These are phyloP conservation scores for Pyrrhura leucotis DNA, from an alignment of 2,797 vertebrate genomes.

Conservation along the genomic window DNA sequence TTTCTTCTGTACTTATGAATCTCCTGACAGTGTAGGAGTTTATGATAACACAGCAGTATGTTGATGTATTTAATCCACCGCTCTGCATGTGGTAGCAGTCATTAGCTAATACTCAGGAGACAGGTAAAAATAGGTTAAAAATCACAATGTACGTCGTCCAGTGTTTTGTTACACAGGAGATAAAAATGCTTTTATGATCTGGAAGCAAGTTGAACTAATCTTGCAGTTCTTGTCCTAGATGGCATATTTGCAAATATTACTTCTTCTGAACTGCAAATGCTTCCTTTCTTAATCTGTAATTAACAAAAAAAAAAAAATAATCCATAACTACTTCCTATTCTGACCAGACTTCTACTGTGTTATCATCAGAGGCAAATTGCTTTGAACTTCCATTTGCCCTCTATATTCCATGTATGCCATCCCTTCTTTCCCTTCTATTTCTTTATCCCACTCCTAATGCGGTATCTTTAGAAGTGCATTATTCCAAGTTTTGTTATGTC, in stretches of 20 bases:
- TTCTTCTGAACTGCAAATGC: neutral
- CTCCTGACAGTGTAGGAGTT: neutral
- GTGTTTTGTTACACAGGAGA: neutral
- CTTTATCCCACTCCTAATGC: neutral
- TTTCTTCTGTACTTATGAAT: neutral
- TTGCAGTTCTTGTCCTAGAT: neutral
- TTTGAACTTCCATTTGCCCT: neutral
- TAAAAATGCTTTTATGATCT: neutral
- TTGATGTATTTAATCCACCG: neutral
- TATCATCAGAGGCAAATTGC: neutral
- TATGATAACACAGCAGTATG: neutral
- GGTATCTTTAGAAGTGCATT: neutral
- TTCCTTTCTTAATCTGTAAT: neutral
- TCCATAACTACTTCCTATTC: neutral
- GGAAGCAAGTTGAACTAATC: neutral
- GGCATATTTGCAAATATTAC: neutral
- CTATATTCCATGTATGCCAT: rapidly evolving
- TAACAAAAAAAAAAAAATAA: neutral
- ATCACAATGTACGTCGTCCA: neutral
- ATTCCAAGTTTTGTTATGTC: neutral
- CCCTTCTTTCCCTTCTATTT: neutral
- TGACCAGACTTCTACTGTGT: neutral
- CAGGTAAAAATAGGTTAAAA: neutral
- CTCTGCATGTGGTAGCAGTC: neutral
- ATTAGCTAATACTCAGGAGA: neutral